Base-by-base conservation (phyloP, 2,113 vertebrate species). In the Gymnogyps californianus region DNA sequence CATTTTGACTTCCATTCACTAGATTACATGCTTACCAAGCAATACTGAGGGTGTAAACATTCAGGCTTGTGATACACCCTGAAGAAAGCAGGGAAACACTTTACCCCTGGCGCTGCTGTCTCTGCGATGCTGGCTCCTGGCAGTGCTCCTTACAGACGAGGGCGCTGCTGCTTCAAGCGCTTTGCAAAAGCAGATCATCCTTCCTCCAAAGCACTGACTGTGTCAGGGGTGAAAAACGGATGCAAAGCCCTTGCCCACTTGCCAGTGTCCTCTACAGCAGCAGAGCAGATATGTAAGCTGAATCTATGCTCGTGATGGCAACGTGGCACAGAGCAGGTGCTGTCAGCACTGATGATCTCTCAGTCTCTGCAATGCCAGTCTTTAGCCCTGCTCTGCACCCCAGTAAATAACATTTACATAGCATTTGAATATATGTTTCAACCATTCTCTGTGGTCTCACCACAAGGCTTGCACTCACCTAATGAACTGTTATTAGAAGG, bases 11-110 rank as follows among this genome's bases (percentile, higher is more conserved):
- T 65, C 36, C 3, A 1, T 49, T 85, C 25, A 18, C 22, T n/a
- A n/a, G 28, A 32, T 14, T 34, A 44, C 18, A 22, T 17, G 44
- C 10, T 77, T 69, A 61, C 29, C 31, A 17, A 74, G 31, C 7
- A 77, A 40, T 34, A 18, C 7, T 1, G 19, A 40, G 14, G 12
- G 4, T 36, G 54, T n/a, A 47, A 64, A 34, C 11, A 31, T 34
- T 55, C 26, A 64, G 26, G 32, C 24, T 64, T 69, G 18, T 1
- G 0, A 77, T 16, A 54, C 4, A 25, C 1, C 28, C 1, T 21
- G 70, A n/a, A 36, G 49, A 86, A 89, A 66, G 58, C 17, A 52
- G 32, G 24, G 40, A 61, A 72, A 38, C 6, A 9, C 13, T 32
- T 32, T 12, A 32, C 4, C 0, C 21, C 42, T 26, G 54, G 62